Percentiles rank a stretch among this genome's conserved stretches.
phyloP scores from a whole-genome alignment of 2,888 invertebrate species.

The Colletes collaris region DNA sequence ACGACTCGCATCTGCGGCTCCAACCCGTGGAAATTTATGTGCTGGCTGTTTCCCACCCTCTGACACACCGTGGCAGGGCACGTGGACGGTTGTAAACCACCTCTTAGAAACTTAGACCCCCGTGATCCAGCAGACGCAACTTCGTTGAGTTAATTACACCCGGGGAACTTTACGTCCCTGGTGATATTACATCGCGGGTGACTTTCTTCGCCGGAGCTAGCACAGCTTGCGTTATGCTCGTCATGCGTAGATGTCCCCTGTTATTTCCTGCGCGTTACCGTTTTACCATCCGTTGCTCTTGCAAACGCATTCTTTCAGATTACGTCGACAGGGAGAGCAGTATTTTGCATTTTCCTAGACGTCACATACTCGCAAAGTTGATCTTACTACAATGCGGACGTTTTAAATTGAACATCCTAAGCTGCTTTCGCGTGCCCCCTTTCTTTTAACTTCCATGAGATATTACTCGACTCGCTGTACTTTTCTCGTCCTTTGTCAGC shows the following conservation, averaged over 20 bases:
- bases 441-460: too few species aligned
- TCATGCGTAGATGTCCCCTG: background rate
- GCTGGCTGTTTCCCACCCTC: conserved; percentile 42
- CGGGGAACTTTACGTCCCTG: conserved; percentile 46
- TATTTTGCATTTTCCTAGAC: too few species aligned
- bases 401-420: too few species aligned
- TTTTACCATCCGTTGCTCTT: background rate
- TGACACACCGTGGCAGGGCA: conserved; percentile 39
- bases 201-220: conserved; percentile 6
- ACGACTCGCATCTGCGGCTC: conserved; percentile 62
- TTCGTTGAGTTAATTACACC: conserved; percentile 67
- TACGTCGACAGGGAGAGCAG: too few species aligned
- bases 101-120: conserved; percentile 48
- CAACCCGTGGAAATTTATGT: conserved; percentile 55
- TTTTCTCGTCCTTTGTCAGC: too few species aligned
- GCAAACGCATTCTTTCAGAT: too few species aligned
- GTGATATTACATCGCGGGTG: conserved; percentile 16
- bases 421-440: too few species aligned
- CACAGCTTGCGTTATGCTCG: background rate
- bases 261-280: background rate
- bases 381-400: too few species aligned
- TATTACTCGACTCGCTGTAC: too few species aligned
- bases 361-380: too few species aligned
- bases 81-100: conserved; percentile 59
- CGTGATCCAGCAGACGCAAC: conserved; percentile 47